phyloP scores from a whole-genome alignment of 1,140 invertebrate species.

The Eumaeus atala region DNA sequence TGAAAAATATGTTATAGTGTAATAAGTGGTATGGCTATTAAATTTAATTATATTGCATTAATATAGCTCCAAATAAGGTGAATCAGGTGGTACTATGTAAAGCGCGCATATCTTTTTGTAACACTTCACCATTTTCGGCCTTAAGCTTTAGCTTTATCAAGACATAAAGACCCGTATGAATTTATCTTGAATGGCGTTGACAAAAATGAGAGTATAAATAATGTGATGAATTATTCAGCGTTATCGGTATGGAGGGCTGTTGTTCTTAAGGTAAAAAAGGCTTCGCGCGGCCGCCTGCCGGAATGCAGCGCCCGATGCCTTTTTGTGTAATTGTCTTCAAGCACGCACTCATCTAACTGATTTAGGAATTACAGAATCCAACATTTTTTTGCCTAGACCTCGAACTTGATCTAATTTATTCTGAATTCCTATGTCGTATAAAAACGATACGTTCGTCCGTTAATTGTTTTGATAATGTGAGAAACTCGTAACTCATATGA shows the following conservation, averaged over 20 bases:
- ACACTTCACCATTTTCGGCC: slow-evolving; percentile 44
- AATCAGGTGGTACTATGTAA: slow-evolving; percentile 36
- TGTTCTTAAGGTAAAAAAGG: slow-evolving; percentile 47
- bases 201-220: slow-evolving; percentile 73
- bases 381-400: slow-evolving; percentile 43
- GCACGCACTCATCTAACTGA: slow-evolving; percentile 69
- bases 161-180: slow-evolving; percentile 71
- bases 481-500: neutral
- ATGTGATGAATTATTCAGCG: slow-evolving; percentile 72
- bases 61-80: slow-evolving; percentile 30
- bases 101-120: slow-evolving; percentile 43
- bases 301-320: slow-evolving; percentile 59
- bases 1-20: too few relatives aligned
- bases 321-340: slow-evolving; percentile 69
- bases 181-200: slow-evolving; percentile 68
- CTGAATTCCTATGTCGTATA: slow-evolving; percentile 16
- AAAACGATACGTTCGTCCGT: neutral
- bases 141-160: slow-evolving; percentile 71
- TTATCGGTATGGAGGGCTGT: slow-evolving; percentile 67
- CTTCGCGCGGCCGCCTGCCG: slow-evolving; percentile 44
- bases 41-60: slow-evolving; percentile 29
- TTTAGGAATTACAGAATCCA: slow-evolving; percentile 55
- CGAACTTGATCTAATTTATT: slow-evolving; percentile 28
- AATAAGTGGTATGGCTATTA: slow-evolving; percentile 12
- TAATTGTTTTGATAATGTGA: neutral